Base-by-base conservation (phyloP, 1,140 invertebrate genomes). In the Musca domestica region DNA sequence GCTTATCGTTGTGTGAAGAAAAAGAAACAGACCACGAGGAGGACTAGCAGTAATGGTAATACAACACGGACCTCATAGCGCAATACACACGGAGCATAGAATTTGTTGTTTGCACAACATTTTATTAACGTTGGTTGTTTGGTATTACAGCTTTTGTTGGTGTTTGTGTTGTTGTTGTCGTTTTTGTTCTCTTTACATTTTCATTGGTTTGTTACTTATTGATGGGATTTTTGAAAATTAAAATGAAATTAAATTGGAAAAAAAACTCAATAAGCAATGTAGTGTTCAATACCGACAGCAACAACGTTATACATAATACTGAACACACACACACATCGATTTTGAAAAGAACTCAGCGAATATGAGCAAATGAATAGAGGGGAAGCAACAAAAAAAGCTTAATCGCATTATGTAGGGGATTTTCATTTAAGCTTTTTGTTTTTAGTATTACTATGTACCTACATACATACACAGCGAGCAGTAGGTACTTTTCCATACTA, bases 381-480 rank as follows among this genome's bases (percentile, higher is more conserved):
- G 15, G 20, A 30, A 22, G 49, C 5, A 19, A 23, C 49, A 54
- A 56, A 66, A 49, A 68, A 63, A 51, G 63, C 67, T 68, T 68
- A 68, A 68, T 68, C 67, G 67, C 30, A 68, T 68, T 68, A 68
- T 51, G 67, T 51, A 63, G 67, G 52, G 67, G 67, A 68, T 68
- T 68, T 68, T 64, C 47, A 68, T 68, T 68, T 68, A 68, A 68
- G 67, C 67, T 63, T 48, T 68, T 63, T 67, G 66, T 67, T 61
- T 67, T 41, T 41, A 41, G 34, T 41, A 41, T 41, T 41, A 41
- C 34, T 41, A 41, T 41, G 34, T 41, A 12, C 34, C 5, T n/a
- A n/a, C n/a, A n/a, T n/a, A n/a, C n/a, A n/a, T n/a, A n/a, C n/a
- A 41, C 34, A 10, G 12, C 34, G 34, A 41, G 27, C 9, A 4